These are phyloP conservation scores for Clarias platycephalus DNA, from an alignment of 2,797 vertebrate genomes.

Conservation along the genomic window DNA sequence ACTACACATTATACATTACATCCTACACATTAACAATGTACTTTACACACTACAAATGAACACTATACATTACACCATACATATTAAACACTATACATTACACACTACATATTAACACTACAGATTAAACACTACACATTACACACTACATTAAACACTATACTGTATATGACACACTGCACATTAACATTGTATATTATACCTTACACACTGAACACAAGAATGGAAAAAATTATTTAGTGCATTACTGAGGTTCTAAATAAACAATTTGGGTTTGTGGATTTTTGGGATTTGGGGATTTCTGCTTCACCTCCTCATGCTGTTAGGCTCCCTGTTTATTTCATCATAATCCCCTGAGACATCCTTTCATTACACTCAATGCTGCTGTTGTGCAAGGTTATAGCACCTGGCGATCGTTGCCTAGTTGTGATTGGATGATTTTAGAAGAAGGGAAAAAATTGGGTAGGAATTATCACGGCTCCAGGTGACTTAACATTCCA, in stretches of 20 bases:
- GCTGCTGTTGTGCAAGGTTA: constrained; percentile 26
- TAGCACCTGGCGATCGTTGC: constrained; percentile 4
- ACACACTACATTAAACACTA: neutral
- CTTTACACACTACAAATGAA: no score
- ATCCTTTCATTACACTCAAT: constrained; percentile 5
- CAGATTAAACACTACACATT: neutral
- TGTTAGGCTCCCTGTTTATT: neutral
- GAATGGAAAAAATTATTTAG: neutral
- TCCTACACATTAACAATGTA: neutral
- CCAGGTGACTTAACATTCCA: constrained; percentile 30
- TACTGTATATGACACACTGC: neutral
- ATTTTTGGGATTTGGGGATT: neutral
- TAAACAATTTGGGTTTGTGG: neutral
- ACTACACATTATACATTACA: neutral
- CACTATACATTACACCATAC: neutral
- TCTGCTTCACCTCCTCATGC: neutral
- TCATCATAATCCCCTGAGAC: constrained; percentile 2
- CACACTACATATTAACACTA: no score
- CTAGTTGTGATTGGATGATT: constrained; percentile 7
- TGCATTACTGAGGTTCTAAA: neutral
- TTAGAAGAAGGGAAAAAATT: neutral
- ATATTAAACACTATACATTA: no score
- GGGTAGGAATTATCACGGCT: constrained; percentile 15
- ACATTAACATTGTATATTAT: no score
- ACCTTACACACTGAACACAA: neutral